Conservation (phyloP, 2,113 vertebrate genomes). For the Rhodinocichla rosea region DNA sequence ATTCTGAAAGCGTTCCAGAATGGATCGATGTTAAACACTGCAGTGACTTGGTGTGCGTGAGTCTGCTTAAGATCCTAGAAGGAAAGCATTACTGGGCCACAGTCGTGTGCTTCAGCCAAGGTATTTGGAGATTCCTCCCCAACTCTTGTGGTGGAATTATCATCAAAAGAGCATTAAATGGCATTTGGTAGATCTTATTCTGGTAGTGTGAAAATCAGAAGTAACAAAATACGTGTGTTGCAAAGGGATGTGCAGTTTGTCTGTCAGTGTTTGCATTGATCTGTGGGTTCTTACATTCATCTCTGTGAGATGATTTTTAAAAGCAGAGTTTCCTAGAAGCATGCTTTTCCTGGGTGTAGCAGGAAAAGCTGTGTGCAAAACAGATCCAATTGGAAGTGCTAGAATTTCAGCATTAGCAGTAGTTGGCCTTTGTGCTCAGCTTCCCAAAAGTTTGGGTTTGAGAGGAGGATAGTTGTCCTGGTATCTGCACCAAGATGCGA, state of each 20-base stretch:
- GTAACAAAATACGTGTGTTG: not conserved
- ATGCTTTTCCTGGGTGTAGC: not conserved
- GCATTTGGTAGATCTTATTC: not conserved
- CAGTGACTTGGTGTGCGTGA: not conserved
- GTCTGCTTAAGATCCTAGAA: not conserved
- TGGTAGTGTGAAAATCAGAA: not conserved
- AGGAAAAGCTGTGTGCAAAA: not conserved
- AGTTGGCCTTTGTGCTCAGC: not conserved
- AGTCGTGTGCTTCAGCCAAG: not conserved
- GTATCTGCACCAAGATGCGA: not conserved
- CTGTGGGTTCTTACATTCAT: not conserved
- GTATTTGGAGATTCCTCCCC: not conserved
- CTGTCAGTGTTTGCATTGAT: not conserved
- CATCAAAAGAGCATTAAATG: not conserved
- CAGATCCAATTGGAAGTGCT: not conserved
- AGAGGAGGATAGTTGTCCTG: not conserved
- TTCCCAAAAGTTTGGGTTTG: not conserved
- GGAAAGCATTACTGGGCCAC: fast-evolving
- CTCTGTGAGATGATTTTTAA: not conserved
- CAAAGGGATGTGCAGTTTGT: not conserved
- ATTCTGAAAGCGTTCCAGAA: not conserved
- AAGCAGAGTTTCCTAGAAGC: not conserved
- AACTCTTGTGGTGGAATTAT: not conserved
- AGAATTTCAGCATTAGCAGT: not conserved
- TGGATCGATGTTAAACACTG: not conserved